Conservation (phyloP, 1,140 invertebrate genomes). For the Eciton burchellii region DNA sequence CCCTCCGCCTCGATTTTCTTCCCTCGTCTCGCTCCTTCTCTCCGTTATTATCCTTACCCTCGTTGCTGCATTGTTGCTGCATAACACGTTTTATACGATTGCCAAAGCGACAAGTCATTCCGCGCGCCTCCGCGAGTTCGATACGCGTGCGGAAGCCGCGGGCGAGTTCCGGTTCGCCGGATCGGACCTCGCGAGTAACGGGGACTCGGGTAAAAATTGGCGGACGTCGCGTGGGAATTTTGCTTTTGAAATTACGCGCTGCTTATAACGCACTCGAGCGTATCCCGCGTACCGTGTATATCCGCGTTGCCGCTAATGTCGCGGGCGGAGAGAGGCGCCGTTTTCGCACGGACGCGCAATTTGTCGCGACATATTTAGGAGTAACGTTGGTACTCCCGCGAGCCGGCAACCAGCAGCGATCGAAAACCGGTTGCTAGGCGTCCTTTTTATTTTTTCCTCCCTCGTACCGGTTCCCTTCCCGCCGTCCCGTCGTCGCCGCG, state of each 20-base stretch:
- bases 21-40: no score
- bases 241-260: conserved; percentile 20
- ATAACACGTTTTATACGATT: conserved; percentile 2
- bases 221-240: conserved; percentile 22
- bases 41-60: no score
- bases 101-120: not conserved
- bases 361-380: conserved; percentile 45
- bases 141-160: not conserved
- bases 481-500: no score
- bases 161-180: not conserved
- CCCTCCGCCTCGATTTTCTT: no score
- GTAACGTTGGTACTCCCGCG: conserved; percentile 8
- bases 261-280: conserved; percentile 38
- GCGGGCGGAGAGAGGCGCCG: conserved; percentile 11
- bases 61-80: not conserved
- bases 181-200: conserved; percentile 3
- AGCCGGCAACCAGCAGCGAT: conserved; percentile 32
- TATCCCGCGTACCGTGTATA: conserved; percentile 37
- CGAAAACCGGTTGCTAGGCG: conserved; percentile 44
- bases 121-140: not conserved
- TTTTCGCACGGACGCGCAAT: conserved; percentile 27
- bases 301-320: conserved; percentile 29
- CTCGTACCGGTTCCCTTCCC: no score
- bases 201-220: conserved; percentile 25
- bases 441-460: conserved; percentile 12